Base-by-base conservation (phyloP, 2,797 vertebrate species). In the Enteromius radiatus region DNA sequence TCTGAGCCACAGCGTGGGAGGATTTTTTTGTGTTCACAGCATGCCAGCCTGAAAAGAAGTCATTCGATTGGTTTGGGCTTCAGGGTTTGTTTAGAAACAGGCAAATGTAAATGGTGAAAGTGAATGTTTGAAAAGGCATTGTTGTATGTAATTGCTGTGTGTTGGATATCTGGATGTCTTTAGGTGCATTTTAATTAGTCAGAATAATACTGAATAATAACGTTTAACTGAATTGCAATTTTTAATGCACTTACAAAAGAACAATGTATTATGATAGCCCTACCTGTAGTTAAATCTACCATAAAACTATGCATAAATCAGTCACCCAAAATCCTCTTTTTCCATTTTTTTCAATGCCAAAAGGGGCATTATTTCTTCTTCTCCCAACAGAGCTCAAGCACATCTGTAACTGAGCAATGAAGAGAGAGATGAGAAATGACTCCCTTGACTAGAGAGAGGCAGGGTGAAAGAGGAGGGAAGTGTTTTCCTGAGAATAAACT, bases 401-500 rank as follows among this genome's bases (percentile, higher is more conserved):
- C 31, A 82, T 77, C 52, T 82, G 59, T 49, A 71, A 71, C n/a
- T 59, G 52, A 68, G 28, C 69, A 26, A 76, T 63, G 14, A 54
- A 56, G 17, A 76, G 23, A 26, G 36, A 67, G 54, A 74, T 78
- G 71, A 68, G 49, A 69, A 28, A 77, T 52, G 4, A 26, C 45
- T 81, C 67, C 33, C 67, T 47, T 14, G 56, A 45, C 38, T 28
- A 31, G 23, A 63, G 56, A 43, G 36, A n/a, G n/a, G 52, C 73
- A 56, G 31, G 41, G 28, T 70, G 19, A 52, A 76, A 67, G 63
- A 71, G 21, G 43, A 43, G 21, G 64, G 65, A 71, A 76, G 31
- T 49, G 74, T 52, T 67, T 73, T 76, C 69, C 64, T 38, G 8
- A 75, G 33, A 69, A 69, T 41, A 80, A 76, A 84, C 21, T 69